Conservation (phyloP, 2,113 vertebrate genomes). For the Merops nubicus region DNA sequence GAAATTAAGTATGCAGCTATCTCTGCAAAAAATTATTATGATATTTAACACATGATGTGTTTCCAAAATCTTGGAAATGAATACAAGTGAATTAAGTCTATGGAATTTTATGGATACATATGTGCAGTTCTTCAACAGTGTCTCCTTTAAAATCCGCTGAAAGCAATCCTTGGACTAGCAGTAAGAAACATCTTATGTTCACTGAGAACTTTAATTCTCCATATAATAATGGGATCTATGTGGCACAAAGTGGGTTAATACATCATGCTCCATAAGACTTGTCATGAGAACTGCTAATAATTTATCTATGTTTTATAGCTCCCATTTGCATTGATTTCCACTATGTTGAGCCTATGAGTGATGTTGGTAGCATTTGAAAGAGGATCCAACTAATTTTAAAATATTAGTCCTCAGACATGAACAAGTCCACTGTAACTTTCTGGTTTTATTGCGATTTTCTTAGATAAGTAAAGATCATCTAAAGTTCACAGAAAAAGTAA, state of each 20-base stretch:
- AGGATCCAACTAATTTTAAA: neutral
- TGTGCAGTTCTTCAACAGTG: neutral
- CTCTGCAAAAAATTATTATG: neutral
- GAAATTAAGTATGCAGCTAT: neutral
- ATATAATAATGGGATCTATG: neutral
- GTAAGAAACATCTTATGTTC: neutral
- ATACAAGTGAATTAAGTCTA: neutral
- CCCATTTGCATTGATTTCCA: neutral
- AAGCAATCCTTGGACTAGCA: neutral
- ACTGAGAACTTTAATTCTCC: neutral
- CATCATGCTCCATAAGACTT: neutral
- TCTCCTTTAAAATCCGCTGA: neutral
- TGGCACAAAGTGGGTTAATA: neutral
- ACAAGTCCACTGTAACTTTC: neutral
- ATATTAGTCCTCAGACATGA: neutral
- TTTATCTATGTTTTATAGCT: neutral
- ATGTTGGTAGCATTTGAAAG: neutral
- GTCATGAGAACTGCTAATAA: neutral
- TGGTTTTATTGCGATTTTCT: neutral
- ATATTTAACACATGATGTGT: neutral
- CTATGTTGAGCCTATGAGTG: neutral
- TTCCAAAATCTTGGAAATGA: neutral
- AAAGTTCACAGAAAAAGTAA: neutral
- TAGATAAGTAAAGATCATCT: neutral
- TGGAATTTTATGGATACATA: neutral